Evolutionary conservation across 2,888 invertebrate species (phyloP).

Genomic region (Lepidochrysops patricia): DNA sequence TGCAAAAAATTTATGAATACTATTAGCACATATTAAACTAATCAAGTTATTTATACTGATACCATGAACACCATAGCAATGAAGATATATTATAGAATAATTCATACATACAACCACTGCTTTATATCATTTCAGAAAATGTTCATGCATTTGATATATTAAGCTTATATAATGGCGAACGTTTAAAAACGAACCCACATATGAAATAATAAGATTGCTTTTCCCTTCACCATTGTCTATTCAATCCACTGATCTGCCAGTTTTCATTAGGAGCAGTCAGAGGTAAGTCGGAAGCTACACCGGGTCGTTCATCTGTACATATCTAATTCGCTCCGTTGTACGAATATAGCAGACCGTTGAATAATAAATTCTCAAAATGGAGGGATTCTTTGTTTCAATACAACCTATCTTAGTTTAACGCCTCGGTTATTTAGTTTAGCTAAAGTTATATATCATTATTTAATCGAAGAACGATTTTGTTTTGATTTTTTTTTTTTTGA

Average conservation of each 20-base stretch:
- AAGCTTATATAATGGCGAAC: neutral
- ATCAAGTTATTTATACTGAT: too few relatives aligned
- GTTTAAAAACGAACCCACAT: neutral
- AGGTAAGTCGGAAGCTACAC: constrained; percentile 48
- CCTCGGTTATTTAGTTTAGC: neutral
- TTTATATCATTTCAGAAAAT: constrained; percentile 10
- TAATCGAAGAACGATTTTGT: neutral
- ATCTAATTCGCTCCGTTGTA: constrained; percentile 45
- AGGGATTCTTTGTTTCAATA: neutral
- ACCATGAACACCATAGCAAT: too few relatives aligned
- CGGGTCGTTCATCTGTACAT: constrained; percentile 44
- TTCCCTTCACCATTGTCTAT: constrained; percentile 29
- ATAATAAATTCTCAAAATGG: neutral
- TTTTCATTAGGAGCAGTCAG: constrained; percentile 59
- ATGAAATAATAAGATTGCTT: constrained; percentile 19
- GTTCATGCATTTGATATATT: constrained; percentile 9
- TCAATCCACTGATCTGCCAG: constrained; percentile 61
- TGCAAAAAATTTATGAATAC: neutral
- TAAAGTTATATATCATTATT: neutral
- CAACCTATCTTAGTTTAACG: neutral
- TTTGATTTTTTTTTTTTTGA: too few relatives aligned
- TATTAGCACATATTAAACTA: neutral
- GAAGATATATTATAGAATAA: too few relatives aligned
- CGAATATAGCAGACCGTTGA: constrained; percentile 31
- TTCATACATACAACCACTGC: neutral